phyloP scores from a whole-genome alignment of 2,797 vertebrate species.

The Gadopsis marmoratus region DNA sequence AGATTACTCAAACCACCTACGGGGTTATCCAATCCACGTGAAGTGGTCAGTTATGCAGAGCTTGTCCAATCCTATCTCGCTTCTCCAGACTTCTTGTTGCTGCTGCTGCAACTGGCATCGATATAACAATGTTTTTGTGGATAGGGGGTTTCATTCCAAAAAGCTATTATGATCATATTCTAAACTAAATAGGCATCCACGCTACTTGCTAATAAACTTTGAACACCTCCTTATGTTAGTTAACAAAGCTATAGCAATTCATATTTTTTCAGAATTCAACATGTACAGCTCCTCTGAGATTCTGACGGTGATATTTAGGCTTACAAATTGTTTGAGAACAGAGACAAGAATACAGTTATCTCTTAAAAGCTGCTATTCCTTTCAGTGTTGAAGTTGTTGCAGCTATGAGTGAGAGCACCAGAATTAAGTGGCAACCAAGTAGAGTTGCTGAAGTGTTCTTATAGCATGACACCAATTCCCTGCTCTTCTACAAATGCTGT shows the following conservation, averaged over 20 bases:
- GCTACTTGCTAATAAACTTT: not conserved
- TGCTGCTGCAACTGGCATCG: not conserved
- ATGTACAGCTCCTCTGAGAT: not conserved
- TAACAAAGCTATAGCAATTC: not conserved
- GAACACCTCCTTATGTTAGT: not conserved
- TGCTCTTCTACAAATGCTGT: not conserved
- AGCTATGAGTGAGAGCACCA: constrained; percentile 10
- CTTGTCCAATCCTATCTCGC: not conserved
- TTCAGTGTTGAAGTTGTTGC: constrained; percentile 6
- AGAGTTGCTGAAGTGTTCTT: not conserved
- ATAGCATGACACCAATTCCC: not conserved
- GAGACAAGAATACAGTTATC: not conserved
- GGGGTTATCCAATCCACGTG: not conserved
- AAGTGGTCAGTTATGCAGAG: not conserved
- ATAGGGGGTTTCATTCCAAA: not conserved
- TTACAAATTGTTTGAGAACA: not conserved
- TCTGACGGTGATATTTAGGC: not conserved
- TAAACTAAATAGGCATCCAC: not conserved
- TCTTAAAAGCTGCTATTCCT: not conserved
- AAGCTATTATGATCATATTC: not conserved
- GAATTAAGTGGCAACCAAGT: constrained; percentile 41
- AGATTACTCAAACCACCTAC: not conserved
- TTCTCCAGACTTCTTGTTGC: not conserved
- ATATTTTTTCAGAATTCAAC: not conserved
- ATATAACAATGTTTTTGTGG: not conserved